Evolutionary conservation across 1,140 invertebrate species (phyloP).

Genomic region (Leptopilina clavipes): DNA sequence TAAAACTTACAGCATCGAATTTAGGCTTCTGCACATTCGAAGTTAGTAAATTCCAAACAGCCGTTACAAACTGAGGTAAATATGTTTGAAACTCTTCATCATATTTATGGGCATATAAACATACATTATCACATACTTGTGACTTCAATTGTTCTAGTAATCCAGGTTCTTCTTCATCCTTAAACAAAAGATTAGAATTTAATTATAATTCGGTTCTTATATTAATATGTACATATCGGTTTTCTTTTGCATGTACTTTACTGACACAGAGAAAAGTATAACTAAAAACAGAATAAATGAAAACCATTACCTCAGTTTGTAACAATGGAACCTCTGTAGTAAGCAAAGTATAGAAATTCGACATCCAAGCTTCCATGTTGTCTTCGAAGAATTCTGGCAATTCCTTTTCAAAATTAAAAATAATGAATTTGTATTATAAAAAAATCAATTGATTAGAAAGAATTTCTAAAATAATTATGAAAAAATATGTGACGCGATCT

Average conservation of each 20-base stretch:
- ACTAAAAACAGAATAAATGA: slow-evolving; percentile 30
- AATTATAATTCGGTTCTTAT: background rate
- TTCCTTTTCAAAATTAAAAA: slow-evolving; percentile 78
- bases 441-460: background rate
- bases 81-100: slow-evolving; percentile 96
- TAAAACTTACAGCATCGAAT: slow-evolving; percentile 87
- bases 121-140: slow-evolving; percentile 96
- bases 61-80: slow-evolving; percentile 92
- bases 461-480: too few species aligned
- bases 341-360: slow-evolving; percentile 88
- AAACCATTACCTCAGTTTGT: slow-evolving; percentile 76
- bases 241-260: too few species aligned
- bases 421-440: slow-evolving; percentile 30
- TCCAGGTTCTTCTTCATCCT: slow-evolving; percentile 92
- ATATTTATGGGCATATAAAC: slow-evolving; percentile 97
- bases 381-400: slow-evolving; percentile 99
- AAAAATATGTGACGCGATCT: too few species aligned
- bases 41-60: slow-evolving; percentile 93
- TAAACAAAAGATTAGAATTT: background rate
- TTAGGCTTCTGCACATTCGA: slow-evolving; percentile 89
- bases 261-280: background rate
- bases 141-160: slow-evolving; percentile 93
- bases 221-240: too few species aligned
- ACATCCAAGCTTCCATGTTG: slow-evolving; percentile 96
- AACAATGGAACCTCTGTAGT: slow-evolving; percentile 85